Conservation (phyloP, 1,140 invertebrate species). For the Ptiloglossa arizonensis region DNA sequence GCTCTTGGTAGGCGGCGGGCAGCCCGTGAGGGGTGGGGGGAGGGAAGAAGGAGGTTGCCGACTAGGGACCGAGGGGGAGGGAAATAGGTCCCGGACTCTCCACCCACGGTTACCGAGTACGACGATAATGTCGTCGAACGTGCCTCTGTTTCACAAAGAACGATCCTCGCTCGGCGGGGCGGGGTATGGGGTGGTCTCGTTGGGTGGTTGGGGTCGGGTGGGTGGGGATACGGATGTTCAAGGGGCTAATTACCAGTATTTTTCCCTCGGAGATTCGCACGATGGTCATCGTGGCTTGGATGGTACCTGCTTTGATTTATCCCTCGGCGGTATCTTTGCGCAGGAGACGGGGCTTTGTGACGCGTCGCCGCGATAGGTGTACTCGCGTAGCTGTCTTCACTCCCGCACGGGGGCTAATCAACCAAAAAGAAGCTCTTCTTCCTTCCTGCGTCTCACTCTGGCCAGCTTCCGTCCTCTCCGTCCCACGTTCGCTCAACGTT, state of each 20-base stretch:
- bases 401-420: constrained; percentile 69
- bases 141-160: constrained; percentile 29
- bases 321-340: constrained; percentile 22
- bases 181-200: neutral
- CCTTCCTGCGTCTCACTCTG: constrained; percentile 29
- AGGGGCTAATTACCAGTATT: constrained; percentile 66
- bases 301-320: constrained; percentile 72
- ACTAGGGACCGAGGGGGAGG: constrained; percentile 32
- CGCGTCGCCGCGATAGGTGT: constrained; percentile 23
- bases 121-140: constrained; percentile 66
- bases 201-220: neutral
- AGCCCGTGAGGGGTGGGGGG: too few relatives aligned
- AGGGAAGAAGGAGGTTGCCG: neutral
- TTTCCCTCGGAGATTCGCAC: constrained; percentile 59
- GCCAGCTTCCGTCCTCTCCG: too few relatives aligned
- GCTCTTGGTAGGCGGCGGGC: too few relatives aligned
- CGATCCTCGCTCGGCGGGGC: neutral
- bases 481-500: constrained; percentile 16
- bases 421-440: constrained; percentile 65
- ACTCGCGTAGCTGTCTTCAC: constrained; percentile 38
- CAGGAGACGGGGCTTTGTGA: constrained; percentile 48
- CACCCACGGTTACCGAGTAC: constrained; percentile 45
- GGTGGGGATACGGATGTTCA: constrained; percentile 10
- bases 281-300: constrained; percentile 70
- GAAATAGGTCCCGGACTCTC: constrained; percentile 52